These are phyloP conservation scores for Cryptocheilus praepositus DNA, from an alignment of 2,888 invertebrate genomes.

Conservation along the genomic window DNA sequence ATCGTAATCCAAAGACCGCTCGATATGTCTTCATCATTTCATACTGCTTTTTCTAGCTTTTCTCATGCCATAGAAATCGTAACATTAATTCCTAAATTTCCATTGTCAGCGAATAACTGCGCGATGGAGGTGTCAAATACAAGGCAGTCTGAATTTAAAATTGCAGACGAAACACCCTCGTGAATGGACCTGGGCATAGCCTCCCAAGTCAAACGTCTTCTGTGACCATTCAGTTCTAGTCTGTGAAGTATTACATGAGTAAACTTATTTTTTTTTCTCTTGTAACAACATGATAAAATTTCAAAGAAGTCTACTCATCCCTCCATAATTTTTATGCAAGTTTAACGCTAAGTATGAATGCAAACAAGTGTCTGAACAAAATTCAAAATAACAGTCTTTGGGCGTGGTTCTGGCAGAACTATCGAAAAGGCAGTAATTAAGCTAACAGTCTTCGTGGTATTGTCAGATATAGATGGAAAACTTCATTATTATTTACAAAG, in stretches of 20 bases:
- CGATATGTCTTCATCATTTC: constrained; percentile 44
- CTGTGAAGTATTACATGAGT: constrained; percentile 74
- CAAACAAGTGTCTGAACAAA: no score
- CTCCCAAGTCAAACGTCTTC: constrained; percentile 98
- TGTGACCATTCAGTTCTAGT: constrained; percentile 96
- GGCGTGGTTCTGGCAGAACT: no score
- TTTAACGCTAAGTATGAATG: no score
- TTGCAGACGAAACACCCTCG: constrained; percentile 98
- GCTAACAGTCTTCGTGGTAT: no score
- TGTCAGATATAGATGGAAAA: not conserved
- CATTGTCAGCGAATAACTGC: constrained; percentile 98
- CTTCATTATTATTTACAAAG: no score
- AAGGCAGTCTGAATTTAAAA: constrained; percentile 97
- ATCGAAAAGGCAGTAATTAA: no score
- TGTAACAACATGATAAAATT: no score
- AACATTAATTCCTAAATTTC: constrained; percentile 99
- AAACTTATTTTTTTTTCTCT: not conserved
- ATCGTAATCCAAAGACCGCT: constrained; percentile 38
- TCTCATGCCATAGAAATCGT: constrained; percentile 94
- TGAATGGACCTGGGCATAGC: constrained; percentile 99
- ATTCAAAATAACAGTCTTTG: no score
- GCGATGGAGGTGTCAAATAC: constrained; percentile 99
- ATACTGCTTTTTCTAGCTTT: constrained; percentile 58
- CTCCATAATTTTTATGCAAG: no score
- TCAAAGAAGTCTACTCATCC: no score